phyloP scores from a whole-genome alignment of 1,140 invertebrate species.

The Caenorhabditis briggsae region DNA sequence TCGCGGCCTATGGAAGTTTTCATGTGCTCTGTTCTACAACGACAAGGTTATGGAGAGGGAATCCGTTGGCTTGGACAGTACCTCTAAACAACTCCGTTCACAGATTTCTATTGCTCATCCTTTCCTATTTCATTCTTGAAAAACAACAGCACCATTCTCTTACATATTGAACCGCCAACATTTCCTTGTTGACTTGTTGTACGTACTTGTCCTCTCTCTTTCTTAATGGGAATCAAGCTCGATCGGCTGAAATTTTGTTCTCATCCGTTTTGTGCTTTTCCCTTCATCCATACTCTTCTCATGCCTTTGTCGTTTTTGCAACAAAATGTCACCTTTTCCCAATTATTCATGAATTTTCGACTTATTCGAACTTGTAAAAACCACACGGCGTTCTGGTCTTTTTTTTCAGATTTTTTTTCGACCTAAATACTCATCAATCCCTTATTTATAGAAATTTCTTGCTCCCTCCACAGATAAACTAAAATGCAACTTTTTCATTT shows the following conservation, averaged over 20 bases:
- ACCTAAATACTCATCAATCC: too few relatives aligned
- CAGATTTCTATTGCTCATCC: background rate
- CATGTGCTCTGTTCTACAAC: slow-evolving; percentile 97
- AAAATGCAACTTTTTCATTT: slow-evolving; percentile 24
- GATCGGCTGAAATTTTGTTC: background rate
- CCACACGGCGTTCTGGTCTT: slow-evolving; percentile 7
- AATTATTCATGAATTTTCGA: slow-evolving; percentile 33
- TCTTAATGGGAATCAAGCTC: background rate
- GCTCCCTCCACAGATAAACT: background rate
- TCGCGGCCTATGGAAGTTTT: slow-evolving; percentile 93
- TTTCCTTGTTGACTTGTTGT: slow-evolving; percentile 39
- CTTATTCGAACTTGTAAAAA: slow-evolving; percentile 50
- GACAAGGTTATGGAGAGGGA: slow-evolving; percentile 99
- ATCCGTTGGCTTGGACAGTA: slow-evolving; percentile 99
- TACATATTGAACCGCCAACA: slow-evolving; percentile 46
- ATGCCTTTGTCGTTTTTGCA: slow-evolving; percentile 50
- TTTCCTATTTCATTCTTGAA: background rate
- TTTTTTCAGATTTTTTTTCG: background rate
- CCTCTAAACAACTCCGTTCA: slow-evolving; percentile 80
- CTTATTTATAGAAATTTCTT: slow-evolving; percentile 7
- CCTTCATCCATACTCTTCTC: slow-evolving; percentile 28
- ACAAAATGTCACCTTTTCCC: background rate
- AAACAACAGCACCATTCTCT: slow-evolving; percentile 34
- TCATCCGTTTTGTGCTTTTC: background rate
- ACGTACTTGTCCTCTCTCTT: slow-evolving; percentile 41